phyloP scores from a whole-genome alignment of 2,797 vertebrate genomes.

The Epinephelus malabaricus region DNA sequence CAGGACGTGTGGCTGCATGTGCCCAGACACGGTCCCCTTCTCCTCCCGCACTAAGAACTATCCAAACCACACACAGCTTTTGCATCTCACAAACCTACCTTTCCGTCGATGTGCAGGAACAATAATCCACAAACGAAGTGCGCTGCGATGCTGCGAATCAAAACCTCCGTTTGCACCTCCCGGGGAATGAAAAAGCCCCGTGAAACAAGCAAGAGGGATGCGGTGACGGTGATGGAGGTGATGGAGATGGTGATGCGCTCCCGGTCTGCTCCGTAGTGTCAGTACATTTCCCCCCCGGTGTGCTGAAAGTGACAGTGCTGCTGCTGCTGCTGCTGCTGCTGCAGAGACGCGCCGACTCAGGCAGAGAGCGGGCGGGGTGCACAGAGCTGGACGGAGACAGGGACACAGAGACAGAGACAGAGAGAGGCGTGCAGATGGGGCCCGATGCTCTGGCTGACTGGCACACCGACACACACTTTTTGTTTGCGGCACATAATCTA shows the following conservation, averaged over 20 bases:
- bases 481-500: constrained; percentile 99
- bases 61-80: constrained; percentile 26
- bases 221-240: constrained; percentile 40
- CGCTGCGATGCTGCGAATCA: constrained; percentile 43
- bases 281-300: constrained; percentile 86
- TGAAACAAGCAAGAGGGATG: constrained; percentile 30
- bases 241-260: constrained; percentile 54
- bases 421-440: constrained; percentile 91
- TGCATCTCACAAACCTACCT: constrained; percentile 60
- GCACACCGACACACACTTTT: constrained; percentile 97
- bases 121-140: constrained; percentile 84
- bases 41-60: constrained; percentile 20
- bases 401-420: constrained; percentile 43
- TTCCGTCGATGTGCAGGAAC: constrained; percentile 55
- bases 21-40: neutral
- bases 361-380: constrained; percentile 41
- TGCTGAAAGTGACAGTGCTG: constrained; percentile 71
- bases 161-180: constrained; percentile 19
- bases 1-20: constrained; percentile 31
- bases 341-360: constrained; percentile 56
- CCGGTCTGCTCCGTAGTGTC: constrained; percentile 72
- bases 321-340: constrained; percentile 60
- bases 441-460: constrained; percentile 93
- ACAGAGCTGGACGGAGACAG: constrained; percentile 50
- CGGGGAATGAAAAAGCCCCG: constrained; percentile 21